Evolutionary conservation across 1,140 invertebrate species (phyloP).

Genomic region (Eumeta japonica): DNA sequence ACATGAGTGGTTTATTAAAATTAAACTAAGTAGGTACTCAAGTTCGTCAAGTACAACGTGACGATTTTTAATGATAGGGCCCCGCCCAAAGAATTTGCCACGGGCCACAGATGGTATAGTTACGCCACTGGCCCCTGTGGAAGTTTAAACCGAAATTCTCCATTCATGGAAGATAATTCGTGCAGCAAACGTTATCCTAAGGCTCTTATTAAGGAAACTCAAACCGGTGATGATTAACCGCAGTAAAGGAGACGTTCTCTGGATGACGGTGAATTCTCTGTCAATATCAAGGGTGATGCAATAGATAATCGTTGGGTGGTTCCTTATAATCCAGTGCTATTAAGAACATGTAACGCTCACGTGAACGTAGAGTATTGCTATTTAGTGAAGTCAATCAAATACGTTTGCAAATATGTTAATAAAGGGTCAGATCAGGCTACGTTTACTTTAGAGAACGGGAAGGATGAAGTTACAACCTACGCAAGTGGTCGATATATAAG

Average conservation of each 20-base stretch:
- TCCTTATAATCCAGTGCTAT: conserved; percentile 35
- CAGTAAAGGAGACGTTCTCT: conserved; percentile 24
- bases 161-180: conserved; percentile 32
- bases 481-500: conserved; percentile 40
- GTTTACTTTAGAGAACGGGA: conserved; percentile 15
- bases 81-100: too few species aligned
- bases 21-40: too few species aligned
- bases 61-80: too few species aligned
- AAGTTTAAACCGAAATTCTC: conserved; percentile 23
- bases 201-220: conserved; percentile 20
- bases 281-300: conserved; percentile 12
- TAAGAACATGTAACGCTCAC: conserved; percentile 29
- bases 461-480: conserved; percentile 22
- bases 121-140: too few species aligned
- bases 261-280: conserved; percentile 13
- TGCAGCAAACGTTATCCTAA: conserved; percentile 42
- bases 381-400: too few species aligned
- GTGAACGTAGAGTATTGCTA: conserved; percentile 41
- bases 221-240: conserved; percentile 38
- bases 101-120: too few species aligned
- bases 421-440: too few species aligned
- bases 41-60: too few species aligned
- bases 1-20: too few species aligned
- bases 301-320: too few species aligned
- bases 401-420: too few species aligned